phyloP scores from a whole-genome alignment of 2,888 invertebrate genomes.

The Notodonta ziczac region DNA sequence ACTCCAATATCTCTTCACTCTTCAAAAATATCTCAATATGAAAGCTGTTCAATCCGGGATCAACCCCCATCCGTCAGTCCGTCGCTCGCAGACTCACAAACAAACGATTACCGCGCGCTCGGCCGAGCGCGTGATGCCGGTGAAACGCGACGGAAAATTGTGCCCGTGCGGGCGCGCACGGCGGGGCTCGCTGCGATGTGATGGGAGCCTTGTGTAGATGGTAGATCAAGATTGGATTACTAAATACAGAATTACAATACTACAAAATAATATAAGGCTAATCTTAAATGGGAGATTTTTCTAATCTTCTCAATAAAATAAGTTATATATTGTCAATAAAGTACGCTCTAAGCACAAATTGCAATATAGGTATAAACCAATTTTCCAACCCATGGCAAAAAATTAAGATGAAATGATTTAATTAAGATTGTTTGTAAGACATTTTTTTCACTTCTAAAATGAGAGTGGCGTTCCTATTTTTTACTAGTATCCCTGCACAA shows the following conservation, averaged over 20 bases:
- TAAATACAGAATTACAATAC: not conserved
- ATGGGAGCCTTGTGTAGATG: slow-evolving; percentile 14
- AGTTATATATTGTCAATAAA: no score
- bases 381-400: no score
- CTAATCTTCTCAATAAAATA: no score
- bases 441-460: no score
- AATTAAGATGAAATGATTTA: no score
- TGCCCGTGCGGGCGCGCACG: not conserved
- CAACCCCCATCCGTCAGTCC: slow-evolving; percentile 6
- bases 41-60: not conserved
- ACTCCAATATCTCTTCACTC: not conserved
- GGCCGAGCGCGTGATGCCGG: slow-evolving; percentile 17
- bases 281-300: no score
- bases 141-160: slow-evolving; percentile 9
- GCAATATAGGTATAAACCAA: no score
- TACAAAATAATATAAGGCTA: no score
- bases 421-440: no score
- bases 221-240: slow-evolving; percentile 15
- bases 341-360: no score
- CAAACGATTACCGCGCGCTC: slow-evolving; percentile 21
- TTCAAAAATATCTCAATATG: not conserved
- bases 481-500: no score
- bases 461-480: no score
- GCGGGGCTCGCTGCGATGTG: slow-evolving; percentile 10
- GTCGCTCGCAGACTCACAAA: slow-evolving; percentile 9